Base-by-base conservation (phyloP, 2,797 vertebrate genomes). In the Chromis chromis region DNA sequence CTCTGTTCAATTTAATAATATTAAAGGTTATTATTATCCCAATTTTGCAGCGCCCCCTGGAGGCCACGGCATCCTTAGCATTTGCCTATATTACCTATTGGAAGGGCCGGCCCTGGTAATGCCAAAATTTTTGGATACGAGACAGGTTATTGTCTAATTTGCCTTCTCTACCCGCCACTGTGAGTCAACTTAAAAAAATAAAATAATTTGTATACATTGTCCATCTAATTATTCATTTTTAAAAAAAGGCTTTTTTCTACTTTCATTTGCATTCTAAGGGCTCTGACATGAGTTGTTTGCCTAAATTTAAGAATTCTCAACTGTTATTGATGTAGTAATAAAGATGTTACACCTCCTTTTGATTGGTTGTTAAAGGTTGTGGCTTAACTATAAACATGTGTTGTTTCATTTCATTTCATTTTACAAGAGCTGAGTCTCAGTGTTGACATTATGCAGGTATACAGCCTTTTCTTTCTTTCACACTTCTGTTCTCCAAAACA, bases 381-480 rank as follows among this genome's bases (percentile, higher is more conserved):
- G 1, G 13, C 4, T 65, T 46, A 19, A 46, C 17, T 8, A 16
- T 46, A 46, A 46, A 46, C 6, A 19, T 46, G 44, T 7, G 40
- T 16, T 6, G 16, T 42, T 36, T 36, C 10, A 36, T 36, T 11
- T 36, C 10, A 36, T 33, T 33, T 33, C 9, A 11, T 36, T 36
- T 36, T 36, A 36, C 33, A 36, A 36, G 10, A 5, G 28, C 28
- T 25, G 28, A 31, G 28, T 31, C 28, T 31, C 2, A 3, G 6
- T 31, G 28, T 31, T 31, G 28, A 17, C 4, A 17, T 17, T 44
- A 14, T 42, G 44, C 2, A 13, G 33, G 19, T 69, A 21, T 36
- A 50, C 25, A 62, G 31, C 21, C 46, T 25, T 66, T 57, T 57
- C 46, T 44, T 59, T 36, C 25, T 12, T 36, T 36, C 11, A 52